Base-by-base conservation (phyloP, 2,797 vertebrate species). In the Picus viridis region DNA sequence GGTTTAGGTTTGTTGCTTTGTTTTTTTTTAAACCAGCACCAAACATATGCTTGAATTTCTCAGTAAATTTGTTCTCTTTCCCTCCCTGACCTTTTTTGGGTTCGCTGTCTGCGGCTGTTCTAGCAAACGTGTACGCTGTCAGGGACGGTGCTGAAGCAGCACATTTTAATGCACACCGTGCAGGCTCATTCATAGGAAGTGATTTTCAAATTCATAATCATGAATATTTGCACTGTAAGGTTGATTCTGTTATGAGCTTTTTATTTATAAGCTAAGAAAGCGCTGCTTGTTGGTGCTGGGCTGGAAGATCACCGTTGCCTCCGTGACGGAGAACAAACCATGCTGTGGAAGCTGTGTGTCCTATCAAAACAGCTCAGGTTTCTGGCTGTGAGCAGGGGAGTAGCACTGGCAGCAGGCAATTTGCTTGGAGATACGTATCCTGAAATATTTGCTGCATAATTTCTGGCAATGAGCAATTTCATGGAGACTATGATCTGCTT, bases 61-160 rank as follows among this genome's bases (percentile, higher is more conserved):
- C 91, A 58, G 32, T 91, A 91, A 87, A 90, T 93, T 92, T 92
- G 93, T 95, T 94, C 86, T 1, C 30, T 83, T 83, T 81, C 88
- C 87, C 87, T 94, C 86, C 61, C 80, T 92, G 94, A 96, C 94
- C 92, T 93, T 91, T 39, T 92, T 75, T 10, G 58, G 92, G 90
- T 95, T 95, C 93, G 72, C 83, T 94, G 41, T 89, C 32, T 73
- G 70, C 84, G 93, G 63, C 95, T 92, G 93, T 83, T 87, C 82
- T 72, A 63, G 82, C 94, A 87, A 95, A 81, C 84, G 45, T 83
- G 88, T 86, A 92, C 71, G 54, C 84, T 92, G 89, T 87, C 93
- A 91, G 89, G 69, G 95, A 83, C 30, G 88, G 59, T 95, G 92
- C 96, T 94, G 94, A 95, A 95, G 87, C 94, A 94, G 96, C 95